These are phyloP conservation scores for Temnothorax rugatulus DNA, from an alignment of 2,888 invertebrate species.

Conservation along the genomic window DNA sequence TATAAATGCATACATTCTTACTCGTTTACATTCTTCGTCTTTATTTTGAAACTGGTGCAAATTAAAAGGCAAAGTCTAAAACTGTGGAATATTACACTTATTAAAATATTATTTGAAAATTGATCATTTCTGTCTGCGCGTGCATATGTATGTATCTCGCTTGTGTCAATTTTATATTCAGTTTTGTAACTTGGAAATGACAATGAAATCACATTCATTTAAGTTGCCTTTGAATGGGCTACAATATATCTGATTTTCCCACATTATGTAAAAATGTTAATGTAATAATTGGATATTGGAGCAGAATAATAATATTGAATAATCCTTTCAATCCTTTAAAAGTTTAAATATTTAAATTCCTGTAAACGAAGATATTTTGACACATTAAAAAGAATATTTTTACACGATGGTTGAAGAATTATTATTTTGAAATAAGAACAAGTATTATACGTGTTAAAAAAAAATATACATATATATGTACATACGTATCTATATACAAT, in stretches of 20 bases:
- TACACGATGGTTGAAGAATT: neutral
- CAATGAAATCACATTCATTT: neutral
- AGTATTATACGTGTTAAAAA: neutral
- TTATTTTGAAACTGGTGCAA: slow-evolving; percentile 4
- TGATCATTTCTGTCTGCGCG: neutral
- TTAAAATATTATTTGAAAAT: neutral
- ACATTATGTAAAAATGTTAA: neutral
- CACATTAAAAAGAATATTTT: neutral
- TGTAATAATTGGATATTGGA: neutral
- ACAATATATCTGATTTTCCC: neutral
- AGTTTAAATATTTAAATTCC: neutral
- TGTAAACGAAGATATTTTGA: neutral
- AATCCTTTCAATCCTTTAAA: neutral
- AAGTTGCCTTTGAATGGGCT: neutral
- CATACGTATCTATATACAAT: neutral
- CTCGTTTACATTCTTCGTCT: neutral
- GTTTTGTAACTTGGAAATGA: neutral
- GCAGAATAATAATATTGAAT: neutral
- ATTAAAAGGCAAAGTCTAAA: neutral
- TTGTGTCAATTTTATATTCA: neutral
- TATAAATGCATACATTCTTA: neutral
- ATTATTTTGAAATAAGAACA: neutral
- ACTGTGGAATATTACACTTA: neutral
- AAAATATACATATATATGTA: neutral
- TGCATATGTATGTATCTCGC: neutral